Evolutionary conservation across 1,140 invertebrate species (phyloP), one percentile per base, ranked within the genome.

Genomic region (Tetramorium simillimum): DNA sequence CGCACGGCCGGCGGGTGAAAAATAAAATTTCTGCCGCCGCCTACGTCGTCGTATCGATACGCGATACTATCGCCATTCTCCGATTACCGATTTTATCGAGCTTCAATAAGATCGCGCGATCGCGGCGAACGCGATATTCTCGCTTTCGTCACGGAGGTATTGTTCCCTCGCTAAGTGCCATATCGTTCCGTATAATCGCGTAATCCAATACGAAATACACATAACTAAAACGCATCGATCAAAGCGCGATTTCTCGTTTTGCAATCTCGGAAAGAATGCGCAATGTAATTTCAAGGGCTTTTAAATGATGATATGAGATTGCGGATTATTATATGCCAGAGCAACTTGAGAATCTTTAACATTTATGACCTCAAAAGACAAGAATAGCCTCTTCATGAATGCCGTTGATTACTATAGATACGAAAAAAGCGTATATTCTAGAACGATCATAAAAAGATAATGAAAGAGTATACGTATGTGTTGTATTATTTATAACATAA

Each of bases 101-200:
- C 4, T 69, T 58, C 80, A 60, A 84, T 84, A 75, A 84, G 69
- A 84, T 75, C 69, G 69, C 24, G 65, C 67, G 80, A 81, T 81
- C 65, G 56, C 78, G 40, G 14, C 67, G 51, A 49, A 73, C 69
- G 69, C 40, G 69, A 84, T 84, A 84, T 73, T 84, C 80, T 49
- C 69, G 80, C 69, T 84, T 84, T 84, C 80, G 80, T 84, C 80
- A 84, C 69, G 72, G 80, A 46, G 69, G 40, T 28, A 84, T 84
- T 84, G 80, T 84, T 75, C 69, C 40, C 28, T 33, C 43, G 7
- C 33, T 73, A 60, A 84, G 67, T 82, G 37, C 67, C 67, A 60
- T 46, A 46, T 18, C 51, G 49, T 73, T 82, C 51, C 53, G 67
- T 60, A 58, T 75, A 60, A 49, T 43, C 53, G 69, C 37, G 18